Conservation (phyloP, 2,888 invertebrate genomes). For the Aspidiotus rigidus region DNA sequence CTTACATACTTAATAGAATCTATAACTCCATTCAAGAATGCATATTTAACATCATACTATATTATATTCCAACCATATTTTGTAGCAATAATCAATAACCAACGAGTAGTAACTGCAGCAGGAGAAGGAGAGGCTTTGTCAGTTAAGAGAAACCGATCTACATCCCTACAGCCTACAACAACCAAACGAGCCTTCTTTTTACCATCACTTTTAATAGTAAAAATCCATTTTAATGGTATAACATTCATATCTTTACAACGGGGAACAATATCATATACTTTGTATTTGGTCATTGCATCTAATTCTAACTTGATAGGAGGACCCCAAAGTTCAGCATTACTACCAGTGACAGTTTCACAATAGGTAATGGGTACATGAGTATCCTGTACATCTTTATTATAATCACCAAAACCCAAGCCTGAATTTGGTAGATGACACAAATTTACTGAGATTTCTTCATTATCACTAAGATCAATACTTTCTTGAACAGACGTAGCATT, state of each 20-base stretch:
- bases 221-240: neutral
- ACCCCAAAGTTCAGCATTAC: neutral
- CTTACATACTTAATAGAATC: neutral
- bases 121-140: neutral
- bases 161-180: slow-evolving; percentile 21
- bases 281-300: neutral
- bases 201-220: neutral
- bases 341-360: neutral
- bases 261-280: neutral
- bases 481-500: too few species aligned
- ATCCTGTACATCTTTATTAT: too few species aligned
- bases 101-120: neutral
- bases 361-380: neutral
- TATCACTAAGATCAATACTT: too few species aligned
- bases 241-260: neutral
- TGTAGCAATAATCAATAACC: neutral
- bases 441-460: too few species aligned
- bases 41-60: neutral
- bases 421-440: too few species aligned
- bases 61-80: neutral
- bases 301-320: neutral
- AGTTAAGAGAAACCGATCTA: neutral
- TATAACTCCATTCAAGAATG: neutral
- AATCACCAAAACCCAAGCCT: too few species aligned
- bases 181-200: neutral